A percentile compares a stretch with the other conserved stretches of the same genome.
These are phyloP conservation scores for Cyclophora albipunctata DNA, from an alignment of 2,888 invertebrate genomes.

Conservation along the genomic window DNA sequence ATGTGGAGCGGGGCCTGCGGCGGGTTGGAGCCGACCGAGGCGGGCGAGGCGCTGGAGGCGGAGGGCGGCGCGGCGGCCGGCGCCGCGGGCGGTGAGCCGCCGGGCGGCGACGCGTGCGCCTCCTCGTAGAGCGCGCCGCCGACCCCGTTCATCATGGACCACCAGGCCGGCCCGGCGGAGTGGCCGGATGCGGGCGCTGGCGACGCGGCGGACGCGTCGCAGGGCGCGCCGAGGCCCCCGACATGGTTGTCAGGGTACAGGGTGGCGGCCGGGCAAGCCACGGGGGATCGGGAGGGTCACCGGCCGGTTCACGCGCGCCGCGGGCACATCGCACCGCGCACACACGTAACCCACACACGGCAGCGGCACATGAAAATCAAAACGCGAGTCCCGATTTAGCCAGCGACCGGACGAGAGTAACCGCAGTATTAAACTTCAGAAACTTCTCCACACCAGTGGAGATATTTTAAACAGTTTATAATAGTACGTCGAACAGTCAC, in stretches of 20 bases:
- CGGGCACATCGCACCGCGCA: conserved; percentile 72
- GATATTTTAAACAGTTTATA: conserved; percentile 23
- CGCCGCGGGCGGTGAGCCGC: conserved; percentile 79
- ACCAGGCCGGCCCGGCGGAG: conserved; percentile 89
- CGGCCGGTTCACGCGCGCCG: conserved; percentile 69
- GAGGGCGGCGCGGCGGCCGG: conserved; percentile 80
- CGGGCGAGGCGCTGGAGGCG: conserved; percentile 73
- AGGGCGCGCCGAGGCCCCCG: conserved; percentile 80
- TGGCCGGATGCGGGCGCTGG: conserved; percentile 88
- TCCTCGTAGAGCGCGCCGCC: conserved; percentile 88
- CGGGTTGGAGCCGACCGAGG: conserved; percentile 79
- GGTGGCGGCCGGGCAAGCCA: conserved; percentile 88
- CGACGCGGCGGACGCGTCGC: conserved; percentile 79
- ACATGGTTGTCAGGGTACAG: conserved; percentile 86
- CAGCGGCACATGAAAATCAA: conserved; percentile 72
- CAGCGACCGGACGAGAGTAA: conserved; percentile 53
- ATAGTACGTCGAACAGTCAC: conserved; percentile 43
- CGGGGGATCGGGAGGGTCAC: conserved; percentile 76
- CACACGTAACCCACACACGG: conserved; percentile 64
- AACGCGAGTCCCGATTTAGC: conserved; percentile 72
- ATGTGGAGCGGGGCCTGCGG: conserved; percentile 90
- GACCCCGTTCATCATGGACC: conserved; percentile 87
- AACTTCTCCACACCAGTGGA: conserved; percentile 23
- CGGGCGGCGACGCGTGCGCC: conserved; percentile 76
- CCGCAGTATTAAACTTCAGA: conserved; percentile 40